Conservation (phyloP, 1,140 invertebrate species). For the Ostrea denselamellosa region DNA sequence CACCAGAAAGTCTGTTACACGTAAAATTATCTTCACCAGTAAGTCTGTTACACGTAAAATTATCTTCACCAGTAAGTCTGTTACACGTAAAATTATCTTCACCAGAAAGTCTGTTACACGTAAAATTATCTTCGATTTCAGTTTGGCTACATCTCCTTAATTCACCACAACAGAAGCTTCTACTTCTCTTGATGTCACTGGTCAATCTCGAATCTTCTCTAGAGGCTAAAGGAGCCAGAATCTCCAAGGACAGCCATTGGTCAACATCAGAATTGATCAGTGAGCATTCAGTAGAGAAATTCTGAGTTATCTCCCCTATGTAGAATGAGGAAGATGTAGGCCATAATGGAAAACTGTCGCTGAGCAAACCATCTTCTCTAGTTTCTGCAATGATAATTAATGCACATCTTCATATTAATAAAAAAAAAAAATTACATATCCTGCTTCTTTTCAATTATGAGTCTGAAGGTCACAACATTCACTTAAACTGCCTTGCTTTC, state of each 20-base stretch:
- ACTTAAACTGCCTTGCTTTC: no score
- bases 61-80: no score
- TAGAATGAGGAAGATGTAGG: background rate
- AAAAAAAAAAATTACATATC: no score
- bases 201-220: conserved; percentile 10
- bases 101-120: no score
- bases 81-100: no score
- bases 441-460: no score
- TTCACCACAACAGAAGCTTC: background rate
- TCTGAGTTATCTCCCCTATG: background rate
- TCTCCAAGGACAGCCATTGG: background rate
- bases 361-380: background rate
- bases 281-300: background rate
- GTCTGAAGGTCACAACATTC: no score
- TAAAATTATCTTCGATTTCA: background rate
- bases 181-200: background rate
- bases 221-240: conserved; percentile 6
- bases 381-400: background rate
- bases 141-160: background rate
- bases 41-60: no score
- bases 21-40: no score
- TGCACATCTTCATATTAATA: no score
- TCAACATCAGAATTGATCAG: background rate
- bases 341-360: background rate
- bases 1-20: background rate